Percentiles rank a stretch among this genome's conserved stretches.
These are phyloP conservation scores for Euplagia quadripunctaria DNA, from an alignment of 2,888 invertebrate genomes.

Conservation along the genomic window DNA sequence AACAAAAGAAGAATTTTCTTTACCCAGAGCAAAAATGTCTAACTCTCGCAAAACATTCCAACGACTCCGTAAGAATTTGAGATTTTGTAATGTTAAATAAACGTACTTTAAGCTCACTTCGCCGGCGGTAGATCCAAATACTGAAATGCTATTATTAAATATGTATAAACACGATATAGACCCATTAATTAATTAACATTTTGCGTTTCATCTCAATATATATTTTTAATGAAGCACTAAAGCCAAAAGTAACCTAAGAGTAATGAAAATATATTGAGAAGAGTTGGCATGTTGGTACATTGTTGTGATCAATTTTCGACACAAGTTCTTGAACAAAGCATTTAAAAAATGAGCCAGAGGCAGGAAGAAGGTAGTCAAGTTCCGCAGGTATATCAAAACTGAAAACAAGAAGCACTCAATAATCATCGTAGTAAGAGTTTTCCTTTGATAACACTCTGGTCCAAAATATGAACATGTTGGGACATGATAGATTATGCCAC, in stretches of 20 bases:
- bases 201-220: conserved; percentile 18
- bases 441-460: background rate
- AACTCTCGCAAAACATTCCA: conserved; percentile 67
- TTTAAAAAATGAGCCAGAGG: no score
- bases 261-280: background rate
- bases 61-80: conserved; percentile 69
- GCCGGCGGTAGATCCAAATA: conserved; percentile 23
- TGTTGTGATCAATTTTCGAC: background rate
- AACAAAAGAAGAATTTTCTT: conserved; percentile 68
- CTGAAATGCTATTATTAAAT: conserved; percentile 35
- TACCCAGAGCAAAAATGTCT: conserved; percentile 66
- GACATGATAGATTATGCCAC: no score
- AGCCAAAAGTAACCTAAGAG: background rate
- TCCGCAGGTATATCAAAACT: background rate
- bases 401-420: background rate
- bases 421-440: background rate
- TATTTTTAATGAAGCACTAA: conserved; percentile 11
- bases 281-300: background rate
- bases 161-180: conserved; percentile 17
- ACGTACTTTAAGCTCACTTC: conserved; percentile 36
- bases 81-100: conserved; percentile 68
- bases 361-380: background rate
- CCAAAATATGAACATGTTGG: no score
- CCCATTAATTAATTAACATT: conserved; percentile 21
- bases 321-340: background rate